phyloP scores from a whole-genome alignment of 2,113 vertebrate species.

The Chamaea fasciata region DNA sequence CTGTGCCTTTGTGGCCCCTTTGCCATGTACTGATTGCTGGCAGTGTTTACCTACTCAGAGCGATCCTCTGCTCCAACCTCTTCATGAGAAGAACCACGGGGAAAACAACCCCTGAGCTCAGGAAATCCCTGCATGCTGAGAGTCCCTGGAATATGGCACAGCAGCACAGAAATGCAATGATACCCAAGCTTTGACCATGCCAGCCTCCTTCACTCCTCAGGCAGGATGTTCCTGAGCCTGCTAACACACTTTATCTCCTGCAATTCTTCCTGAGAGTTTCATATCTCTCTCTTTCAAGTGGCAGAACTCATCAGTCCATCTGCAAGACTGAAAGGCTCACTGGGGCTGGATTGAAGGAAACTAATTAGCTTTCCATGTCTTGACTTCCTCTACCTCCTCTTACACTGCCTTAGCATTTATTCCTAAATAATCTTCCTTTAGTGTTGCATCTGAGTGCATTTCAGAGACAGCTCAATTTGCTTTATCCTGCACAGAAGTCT shows the following conservation, averaged over 20 bases:
- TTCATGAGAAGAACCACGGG: background rate
- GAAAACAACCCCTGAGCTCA: background rate
- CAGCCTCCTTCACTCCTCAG: background rate
- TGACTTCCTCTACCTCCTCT: background rate
- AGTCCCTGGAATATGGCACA: background rate
- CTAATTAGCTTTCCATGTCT: background rate
- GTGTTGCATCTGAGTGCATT: background rate
- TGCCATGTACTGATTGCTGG: constrained; percentile 5
- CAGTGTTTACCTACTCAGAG: background rate
- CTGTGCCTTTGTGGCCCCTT: background rate
- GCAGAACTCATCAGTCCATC: background rate
- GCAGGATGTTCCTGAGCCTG: background rate
- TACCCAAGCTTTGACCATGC: background rate
- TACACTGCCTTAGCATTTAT: background rate
- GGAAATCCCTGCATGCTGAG: background rate
- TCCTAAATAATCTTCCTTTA: background rate
- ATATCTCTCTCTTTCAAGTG: background rate
- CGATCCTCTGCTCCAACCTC: background rate
- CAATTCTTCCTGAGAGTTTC: background rate
- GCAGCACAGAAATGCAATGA: background rate
- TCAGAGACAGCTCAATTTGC: background rate
- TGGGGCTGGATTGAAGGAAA: background rate
- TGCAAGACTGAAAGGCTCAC: background rate
- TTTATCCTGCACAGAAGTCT: background rate
- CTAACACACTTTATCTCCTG: background rate